Percentiles rank a stretch among this genome's conserved stretches.
These are phyloP conservation scores for Zoroaster sp. DNA, from an alignment of 53 echinoderm and acorn worm genomes.

Conservation along the genomic window DNA sequence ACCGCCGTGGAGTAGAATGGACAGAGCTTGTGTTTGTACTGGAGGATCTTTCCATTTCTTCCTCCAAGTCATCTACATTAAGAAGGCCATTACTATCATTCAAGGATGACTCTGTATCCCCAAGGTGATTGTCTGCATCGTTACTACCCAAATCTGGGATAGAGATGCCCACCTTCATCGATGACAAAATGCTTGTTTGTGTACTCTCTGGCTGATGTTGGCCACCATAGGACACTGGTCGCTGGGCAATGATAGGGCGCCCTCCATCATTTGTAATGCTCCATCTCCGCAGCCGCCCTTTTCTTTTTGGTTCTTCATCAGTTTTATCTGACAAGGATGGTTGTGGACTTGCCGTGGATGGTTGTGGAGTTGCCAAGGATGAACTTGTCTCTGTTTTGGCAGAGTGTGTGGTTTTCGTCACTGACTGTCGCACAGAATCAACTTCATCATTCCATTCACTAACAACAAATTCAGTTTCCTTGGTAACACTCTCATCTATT, in stretches of 20 bases:
- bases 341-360: not conserved
- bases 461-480: constrained; percentile 1
- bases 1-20: not conserved
- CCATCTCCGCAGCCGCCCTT: not conserved
- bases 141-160: not conserved
- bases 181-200: constrained; percentile 1
- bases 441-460: constrained; percentile 33
- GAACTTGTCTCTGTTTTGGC: not conserved
- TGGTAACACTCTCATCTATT: not conserved
- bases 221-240: not conserved
- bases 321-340: not conserved
- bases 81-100: constrained; percentile 35
- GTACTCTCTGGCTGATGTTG: not conserved
- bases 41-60: constrained; percentile 12
- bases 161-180: constrained; percentile 27
- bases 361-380: not conserved
- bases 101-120: not conserved
- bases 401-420: not conserved
- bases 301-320: not conserved
- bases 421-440: not conserved
- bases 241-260: not conserved
- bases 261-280: constrained; percentile 28
- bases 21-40: not conserved
- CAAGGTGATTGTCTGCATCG: not conserved
- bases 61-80: constrained; percentile 18